These are phyloP conservation scores for Pachyuromys duprasi DNA, from an alignment of 2,797 vertebrate species.

Conservation along the genomic window DNA sequence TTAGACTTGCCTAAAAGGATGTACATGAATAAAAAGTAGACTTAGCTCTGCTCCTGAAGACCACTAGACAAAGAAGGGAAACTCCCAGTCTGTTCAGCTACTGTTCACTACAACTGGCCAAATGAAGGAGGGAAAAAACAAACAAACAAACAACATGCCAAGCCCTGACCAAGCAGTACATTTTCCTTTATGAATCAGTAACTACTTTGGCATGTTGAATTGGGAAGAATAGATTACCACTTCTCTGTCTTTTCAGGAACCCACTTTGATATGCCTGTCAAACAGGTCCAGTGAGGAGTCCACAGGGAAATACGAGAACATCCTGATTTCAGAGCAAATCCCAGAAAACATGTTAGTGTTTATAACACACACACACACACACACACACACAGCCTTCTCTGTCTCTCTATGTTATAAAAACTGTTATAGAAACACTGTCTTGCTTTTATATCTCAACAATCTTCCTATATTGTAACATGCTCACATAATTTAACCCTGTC, in stretches of 20 bases:
- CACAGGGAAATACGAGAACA: neutral
- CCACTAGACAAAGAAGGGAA: constrained; percentile 1
- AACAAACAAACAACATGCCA: no score
- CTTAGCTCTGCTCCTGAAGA: neutral
- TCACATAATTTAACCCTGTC: neutral
- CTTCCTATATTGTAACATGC: neutral
- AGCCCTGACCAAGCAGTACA: neutral
- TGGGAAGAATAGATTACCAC: neutral
- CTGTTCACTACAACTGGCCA: neutral
- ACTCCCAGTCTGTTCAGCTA: neutral
- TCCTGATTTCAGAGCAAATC: constrained; percentile 45
- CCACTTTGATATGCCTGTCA: neutral
- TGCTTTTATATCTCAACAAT: neutral
- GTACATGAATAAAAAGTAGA: neutral
- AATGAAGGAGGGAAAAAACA: neutral
- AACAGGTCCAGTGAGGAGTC: neutral
- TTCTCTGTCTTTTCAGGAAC: neutral
- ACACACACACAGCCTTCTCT: no score
- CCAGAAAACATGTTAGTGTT: neutral
- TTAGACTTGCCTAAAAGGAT: neutral
- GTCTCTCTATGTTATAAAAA: neutral
- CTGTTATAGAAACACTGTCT: neutral
- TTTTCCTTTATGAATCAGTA: neutral
- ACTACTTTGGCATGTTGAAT: neutral
- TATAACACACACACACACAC: neutral